Percentiles rank a stretch among this genome's conserved stretches.
Evolutionary conservation across 37 sponge, comb jelly and placozoan species (phyloP).

Genomic region (Mnemiopsis leidyi): DNA sequence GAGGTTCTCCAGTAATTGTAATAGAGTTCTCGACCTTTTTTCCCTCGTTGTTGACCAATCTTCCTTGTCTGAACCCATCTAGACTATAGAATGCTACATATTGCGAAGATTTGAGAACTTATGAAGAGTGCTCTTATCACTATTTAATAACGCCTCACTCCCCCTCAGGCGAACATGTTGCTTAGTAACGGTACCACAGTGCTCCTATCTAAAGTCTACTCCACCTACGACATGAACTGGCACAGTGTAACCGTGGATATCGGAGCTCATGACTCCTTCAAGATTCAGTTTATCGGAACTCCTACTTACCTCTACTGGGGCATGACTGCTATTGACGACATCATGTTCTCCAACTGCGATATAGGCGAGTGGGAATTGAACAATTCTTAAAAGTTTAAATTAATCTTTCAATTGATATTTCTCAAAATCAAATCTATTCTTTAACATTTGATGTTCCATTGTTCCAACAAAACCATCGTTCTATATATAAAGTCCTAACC

Average conservation of each 20-base stretch:
- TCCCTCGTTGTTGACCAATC: no score
- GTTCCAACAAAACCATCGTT: neutral
- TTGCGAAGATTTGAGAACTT: no score
- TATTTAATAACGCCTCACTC: neutral
- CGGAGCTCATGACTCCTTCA: constrained; percentile 51
- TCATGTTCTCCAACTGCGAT: constrained; percentile 62
- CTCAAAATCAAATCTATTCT: no score
- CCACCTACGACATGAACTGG: neutral
- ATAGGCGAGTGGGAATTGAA: constrained; percentile 3
- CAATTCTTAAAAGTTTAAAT: neutral
- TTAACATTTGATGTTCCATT: neutral
- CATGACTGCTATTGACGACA: constrained; percentile 67
- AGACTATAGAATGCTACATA: no score
- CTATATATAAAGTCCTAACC: neutral
- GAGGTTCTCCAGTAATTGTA: no score
- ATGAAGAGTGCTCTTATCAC: no score
- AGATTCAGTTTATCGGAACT: constrained; percentile 16
- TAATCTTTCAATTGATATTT: no score
- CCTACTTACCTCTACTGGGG: constrained; percentile 17
- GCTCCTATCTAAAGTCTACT: neutral
- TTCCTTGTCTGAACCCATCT: no score
- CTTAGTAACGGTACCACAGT: constrained; percentile 21
- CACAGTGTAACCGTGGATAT: neutral
- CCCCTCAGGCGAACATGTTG: neutral
- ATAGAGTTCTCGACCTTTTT: no score